Base-by-base conservation (phyloP, 2,888 invertebrate species). In the Chrysina gloriosa region DNA sequence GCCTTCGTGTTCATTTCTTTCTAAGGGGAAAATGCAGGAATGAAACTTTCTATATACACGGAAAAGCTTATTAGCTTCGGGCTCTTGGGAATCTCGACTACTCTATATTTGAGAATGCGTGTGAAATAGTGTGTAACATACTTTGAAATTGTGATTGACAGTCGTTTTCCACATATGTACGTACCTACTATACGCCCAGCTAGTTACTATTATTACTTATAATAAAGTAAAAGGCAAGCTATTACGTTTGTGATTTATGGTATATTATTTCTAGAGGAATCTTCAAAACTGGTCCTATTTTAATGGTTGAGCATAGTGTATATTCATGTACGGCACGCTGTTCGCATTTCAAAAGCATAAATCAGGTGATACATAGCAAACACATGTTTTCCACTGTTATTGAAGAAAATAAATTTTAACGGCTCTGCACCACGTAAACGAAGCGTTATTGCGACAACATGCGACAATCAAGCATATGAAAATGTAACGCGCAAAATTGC, bases 381-480 rank as follows among this genome's bases (percentile, higher is more conserved):
- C 58, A 42, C 9, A 61, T 39, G 58, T 23, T 19, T 5, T 29
- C 31, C 42, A 39, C 25, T 23, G 36, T 42, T 61, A 61, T 61
- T 61, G 27, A 16, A n/a, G 42, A 61, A 29, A 61, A 61, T 61
- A 61, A 61, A 61, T 61, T 61, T 42, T 27, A 25, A 25, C 42
- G 25, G 25, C 7, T 7, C 7, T 52, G 42, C 39, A 27, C 9
- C 42, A 31, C 7, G 9, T 27, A 29, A 27, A 61, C 42, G 42
- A 11, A 16, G 23, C 6, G 23, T 36, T 21, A 36, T 21, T 56
- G 42, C 42, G 27, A 14, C 27, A 42, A 61, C 19, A 61, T 61
- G 58, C 58, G 27, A 29, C 42, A 29, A 9, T 14, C 14, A 21
- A 16, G 11, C 58, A 2, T 29, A 36, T 29, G 23, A 39, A 25